A percentile compares a stretch with the other conserved stretches of the same genome.
phyloP scores from a whole-genome alignment of 64 coral and sea anemone species.

The Dendrophyllia cribrosa region DNA sequence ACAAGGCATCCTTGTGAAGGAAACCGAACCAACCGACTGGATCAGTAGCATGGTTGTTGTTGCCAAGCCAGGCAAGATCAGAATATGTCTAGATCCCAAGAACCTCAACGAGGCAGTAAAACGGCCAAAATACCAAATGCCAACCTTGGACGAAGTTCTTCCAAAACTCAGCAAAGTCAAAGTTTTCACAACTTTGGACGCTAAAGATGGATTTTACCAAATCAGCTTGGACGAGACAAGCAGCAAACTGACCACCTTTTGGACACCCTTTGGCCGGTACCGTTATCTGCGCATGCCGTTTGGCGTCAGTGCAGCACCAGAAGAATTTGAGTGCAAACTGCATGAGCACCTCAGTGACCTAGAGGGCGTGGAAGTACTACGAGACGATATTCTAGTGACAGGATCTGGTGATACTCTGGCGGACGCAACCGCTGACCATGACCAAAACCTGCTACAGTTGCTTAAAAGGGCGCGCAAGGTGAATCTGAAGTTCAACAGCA shows the following conservation, averaged over 20 bases:
- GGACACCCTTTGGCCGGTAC: constrained; percentile 47
- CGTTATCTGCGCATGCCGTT: constrained; percentile 70
- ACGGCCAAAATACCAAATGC: constrained; percentile 56
- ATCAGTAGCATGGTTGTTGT: constrained; percentile 46
- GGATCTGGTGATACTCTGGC: constrained; percentile 59
- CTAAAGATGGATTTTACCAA: constrained; percentile 65
- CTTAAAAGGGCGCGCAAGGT: constrained; percentile 53
- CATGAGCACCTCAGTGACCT: constrained; percentile 39
- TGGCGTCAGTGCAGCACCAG: constrained; percentile 52
- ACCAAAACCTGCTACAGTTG: constrained; percentile 32
- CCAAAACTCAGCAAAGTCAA: constrained; percentile 64
- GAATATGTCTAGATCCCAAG: constrained; percentile 53
- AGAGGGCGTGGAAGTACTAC: constrained; percentile 49
- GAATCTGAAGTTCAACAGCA: constrained; percentile 74
- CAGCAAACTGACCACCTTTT: constrained; percentile 55
- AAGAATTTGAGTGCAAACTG: constrained; percentile 60
- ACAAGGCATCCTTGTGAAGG: neutral
- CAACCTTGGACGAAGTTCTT: constrained; percentile 36
- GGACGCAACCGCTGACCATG: constrained; percentile 54
- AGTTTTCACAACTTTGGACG: constrained; percentile 58
- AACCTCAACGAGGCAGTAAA: constrained; percentile 52
- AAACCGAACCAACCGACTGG: constrained; percentile 27
- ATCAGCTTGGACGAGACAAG: constrained; percentile 49
- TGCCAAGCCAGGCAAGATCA: constrained; percentile 64
- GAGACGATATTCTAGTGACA: constrained; percentile 44